Base-by-base conservation (phyloP, 2,797 vertebrate species). In the Brachymystax lenok region DNA sequence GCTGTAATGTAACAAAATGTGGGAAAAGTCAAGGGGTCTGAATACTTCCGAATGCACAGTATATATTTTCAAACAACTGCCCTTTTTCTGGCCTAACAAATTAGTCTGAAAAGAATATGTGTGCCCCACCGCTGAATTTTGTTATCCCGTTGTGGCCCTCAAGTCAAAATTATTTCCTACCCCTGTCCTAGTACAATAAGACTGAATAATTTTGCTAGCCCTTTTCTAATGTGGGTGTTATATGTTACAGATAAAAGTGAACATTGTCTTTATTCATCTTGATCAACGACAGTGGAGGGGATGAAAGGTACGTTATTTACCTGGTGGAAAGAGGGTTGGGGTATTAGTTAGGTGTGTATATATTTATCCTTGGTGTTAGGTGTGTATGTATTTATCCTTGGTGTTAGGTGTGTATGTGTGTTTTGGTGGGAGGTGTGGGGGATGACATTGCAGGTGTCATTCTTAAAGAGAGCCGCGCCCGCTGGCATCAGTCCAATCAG, bases 381-480 rank as follows among this genome's bases (percentile, higher is more conserved):
- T 61, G 56, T 61, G 56, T 86, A 88, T 40, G 35, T 40, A 40
- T 40, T 40, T 40, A 1, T 40, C 6, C 7, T 1, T 40, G 35
- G 35, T 40, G 35, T 40, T 40, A 40, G 35, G 35, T 40, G 35
- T 46, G 40, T 69, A 70, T 52, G 79, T 79, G 80, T 86, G 83
- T 79, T 77, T 12, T 46, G 40, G 40, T 46, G 10, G 40, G 40
- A 10, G 40, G 74, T 75, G 78, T 81, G 81, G 82, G 80, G 80
- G 82, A 78, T 46, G 84, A 79, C 80, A 76, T 61, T 84, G 87
- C 92, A 95, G 92, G 92, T 95, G 93, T 91, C 90, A 87, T 78
- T 86, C 86, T 84, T 86, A 76, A 21, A 78, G 74, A 76, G 83
- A 91, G 80, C 73, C 80, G 81, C 77, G 80, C 79, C 82, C 73